phyloP scores from a whole-genome alignment of 2,888 invertebrate species.

The Drosophila meridiana region DNA sequence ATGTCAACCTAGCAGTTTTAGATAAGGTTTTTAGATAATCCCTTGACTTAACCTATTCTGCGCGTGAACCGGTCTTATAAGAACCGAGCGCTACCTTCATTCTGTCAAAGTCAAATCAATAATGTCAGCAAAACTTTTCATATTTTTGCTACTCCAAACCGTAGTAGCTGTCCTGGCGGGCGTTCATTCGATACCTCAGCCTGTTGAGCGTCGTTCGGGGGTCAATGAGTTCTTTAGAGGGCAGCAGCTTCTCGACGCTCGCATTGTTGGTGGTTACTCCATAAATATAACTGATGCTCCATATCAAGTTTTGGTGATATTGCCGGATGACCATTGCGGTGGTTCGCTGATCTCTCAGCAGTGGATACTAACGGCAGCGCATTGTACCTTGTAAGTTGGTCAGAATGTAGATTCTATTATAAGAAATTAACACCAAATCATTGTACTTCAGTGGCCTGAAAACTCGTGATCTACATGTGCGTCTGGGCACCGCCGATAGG shows the following conservation, averaged over 20 bases:
- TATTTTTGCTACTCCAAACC: constrained; percentile 45
- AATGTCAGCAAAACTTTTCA: constrained; percentile 39
- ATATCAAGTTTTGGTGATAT: constrained; percentile 77
- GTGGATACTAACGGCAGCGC: constrained; percentile 84
- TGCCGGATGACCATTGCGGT: constrained; percentile 82
- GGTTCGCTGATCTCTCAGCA: constrained; percentile 83
- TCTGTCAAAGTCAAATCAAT: background rate
- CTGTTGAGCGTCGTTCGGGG: constrained; percentile 22
- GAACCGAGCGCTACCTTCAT: constrained; percentile 27
- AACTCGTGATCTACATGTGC: constrained; percentile 82
- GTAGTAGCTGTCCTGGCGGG: constrained; percentile 52
- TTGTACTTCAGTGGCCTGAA: constrained; percentile 69
- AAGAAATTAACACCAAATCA: background rate
- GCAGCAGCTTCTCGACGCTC: constrained; percentile 82
- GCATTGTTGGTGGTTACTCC: constrained; percentile 84
- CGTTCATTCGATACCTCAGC: constrained; percentile 75
- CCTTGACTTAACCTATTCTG: background rate
- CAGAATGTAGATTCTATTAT: too few species aligned
- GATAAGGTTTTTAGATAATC: background rate
- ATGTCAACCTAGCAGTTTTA: background rate
- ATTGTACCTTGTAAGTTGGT: constrained; percentile 82
- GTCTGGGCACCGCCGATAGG: constrained; percentile 87
- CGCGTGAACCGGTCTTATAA: constrained; percentile 44
- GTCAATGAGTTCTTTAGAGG: constrained; percentile 23
- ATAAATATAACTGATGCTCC: constrained; percentile 84